These are phyloP conservation scores for Macropus fuliginosus DNA, from an alignment of 2,797 vertebrate species.

Conservation along the genomic window DNA sequence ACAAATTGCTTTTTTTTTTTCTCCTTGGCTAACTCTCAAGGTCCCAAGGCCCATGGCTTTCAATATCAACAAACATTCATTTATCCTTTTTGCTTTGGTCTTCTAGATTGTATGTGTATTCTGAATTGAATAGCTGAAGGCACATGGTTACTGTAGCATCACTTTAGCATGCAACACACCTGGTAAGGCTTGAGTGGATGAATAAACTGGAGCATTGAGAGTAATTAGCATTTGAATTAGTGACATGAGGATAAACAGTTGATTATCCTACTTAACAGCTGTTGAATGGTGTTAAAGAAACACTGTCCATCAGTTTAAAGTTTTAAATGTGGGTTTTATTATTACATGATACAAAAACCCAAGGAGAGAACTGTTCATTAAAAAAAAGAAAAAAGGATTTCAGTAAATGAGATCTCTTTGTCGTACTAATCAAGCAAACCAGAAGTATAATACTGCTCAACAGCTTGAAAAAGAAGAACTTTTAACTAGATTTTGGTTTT, in stretches of 20 bases:
- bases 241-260: slow-evolving; percentile 80
- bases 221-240: slow-evolving; percentile 85
- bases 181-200: slow-evolving; percentile 59
- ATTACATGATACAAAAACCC: slow-evolving; percentile 57
- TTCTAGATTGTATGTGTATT: neutral
- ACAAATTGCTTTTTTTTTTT: neutral
- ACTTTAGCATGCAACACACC: slow-evolving; percentile 60
- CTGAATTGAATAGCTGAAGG: slow-evolving; percentile 11
- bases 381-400: slow-evolving; percentile 58
- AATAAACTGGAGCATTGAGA: slow-evolving; percentile 74
- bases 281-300: slow-evolving; percentile 79
- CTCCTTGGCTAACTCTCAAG: slow-evolving; percentile 21
- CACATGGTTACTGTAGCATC: slow-evolving; percentile 53
- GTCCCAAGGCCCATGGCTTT: neutral
- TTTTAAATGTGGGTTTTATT: slow-evolving; percentile 67
- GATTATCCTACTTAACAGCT: slow-evolving; percentile 85
- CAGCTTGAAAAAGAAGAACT: slow-evolving; percentile 4
- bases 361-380: slow-evolving; percentile 43
- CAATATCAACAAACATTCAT: neutral
- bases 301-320: slow-evolving; percentile 70
- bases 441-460: neutral
- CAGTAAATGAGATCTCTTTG: slow-evolving; percentile 46
- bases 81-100: neutral
- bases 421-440: neutral
- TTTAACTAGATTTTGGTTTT: slow-evolving; percentile 18